Percentiles rank a stretch among this genome's conserved stretches.
Conservation (phyloP, 2,113 vertebrate genomes). For the Psilopogon haemacephalus region DNA sequence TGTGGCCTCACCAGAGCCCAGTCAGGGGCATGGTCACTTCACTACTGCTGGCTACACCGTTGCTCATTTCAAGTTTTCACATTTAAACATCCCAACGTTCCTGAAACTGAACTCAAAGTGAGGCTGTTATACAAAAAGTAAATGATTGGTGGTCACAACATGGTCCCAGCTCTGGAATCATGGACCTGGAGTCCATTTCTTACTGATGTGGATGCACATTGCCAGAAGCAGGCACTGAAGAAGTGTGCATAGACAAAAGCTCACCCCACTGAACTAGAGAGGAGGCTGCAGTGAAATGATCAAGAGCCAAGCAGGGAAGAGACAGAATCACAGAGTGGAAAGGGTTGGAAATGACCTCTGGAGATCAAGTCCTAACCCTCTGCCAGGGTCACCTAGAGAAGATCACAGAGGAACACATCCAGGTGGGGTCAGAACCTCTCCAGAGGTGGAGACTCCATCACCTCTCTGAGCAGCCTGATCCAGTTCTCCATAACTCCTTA, state of each 20-base stretch:
- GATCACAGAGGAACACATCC: no score
- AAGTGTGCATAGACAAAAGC: neutral
- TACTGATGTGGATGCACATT: neutral
- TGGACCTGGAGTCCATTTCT: neutral
- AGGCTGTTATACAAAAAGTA: neutral
- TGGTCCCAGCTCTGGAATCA: neutral
- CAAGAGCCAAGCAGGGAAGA: accelerated
- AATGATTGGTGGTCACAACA: neutral
- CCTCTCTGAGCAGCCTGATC: no score
- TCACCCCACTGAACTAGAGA: neutral
- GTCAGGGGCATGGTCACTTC: no score
- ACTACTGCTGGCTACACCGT: neutral
- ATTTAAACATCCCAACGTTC: neutral
- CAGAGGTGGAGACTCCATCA: no score
- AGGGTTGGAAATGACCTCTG: no score
- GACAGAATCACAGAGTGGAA: no score
- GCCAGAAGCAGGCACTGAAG: neutral
- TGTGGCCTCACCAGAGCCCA: no score
- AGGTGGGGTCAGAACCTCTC: no score
- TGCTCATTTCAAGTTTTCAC: neutral
- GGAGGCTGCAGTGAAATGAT: accelerated
- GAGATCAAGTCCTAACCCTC: no score
- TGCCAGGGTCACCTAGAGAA: no score
- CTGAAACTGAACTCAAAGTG: neutral
- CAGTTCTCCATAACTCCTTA: no score